These are phyloP conservation scores for Brachionus manjavacas DNA, from an alignment of 1,140 invertebrate species.

Conservation along the genomic window DNA sequence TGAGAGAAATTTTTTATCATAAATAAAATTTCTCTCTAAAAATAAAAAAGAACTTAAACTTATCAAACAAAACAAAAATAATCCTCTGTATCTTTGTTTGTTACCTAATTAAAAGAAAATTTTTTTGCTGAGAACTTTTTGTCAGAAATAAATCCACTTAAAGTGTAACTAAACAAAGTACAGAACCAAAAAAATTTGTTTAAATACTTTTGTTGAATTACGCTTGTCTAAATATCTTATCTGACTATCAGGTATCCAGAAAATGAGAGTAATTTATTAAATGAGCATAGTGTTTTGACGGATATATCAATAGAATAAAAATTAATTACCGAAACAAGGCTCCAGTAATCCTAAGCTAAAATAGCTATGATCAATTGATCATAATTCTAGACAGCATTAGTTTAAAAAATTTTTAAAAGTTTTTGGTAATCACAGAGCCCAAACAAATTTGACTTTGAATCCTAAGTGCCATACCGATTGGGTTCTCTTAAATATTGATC, in stretches of 20 bases:
- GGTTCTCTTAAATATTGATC: background rate
- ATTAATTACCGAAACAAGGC: conserved; percentile 28
- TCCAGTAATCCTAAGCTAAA: background rate
- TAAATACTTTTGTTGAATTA: background rate
- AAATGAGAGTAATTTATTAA: conserved; percentile 14
- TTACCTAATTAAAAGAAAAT: background rate
- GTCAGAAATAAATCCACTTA: conserved; percentile 12
- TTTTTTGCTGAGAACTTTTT: background rate
- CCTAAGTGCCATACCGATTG: background rate
- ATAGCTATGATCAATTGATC: background rate
- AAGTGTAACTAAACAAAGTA: background rate
- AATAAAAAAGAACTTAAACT: background rate
- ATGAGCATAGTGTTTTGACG: conserved; percentile 5
- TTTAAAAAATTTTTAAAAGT: background rate
- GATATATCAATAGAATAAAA: background rate
- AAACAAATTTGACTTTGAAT: background rate
- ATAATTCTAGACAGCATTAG: background rate
- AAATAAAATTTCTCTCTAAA: background rate
- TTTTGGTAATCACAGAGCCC: background rate
- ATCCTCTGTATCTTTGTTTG: background rate
- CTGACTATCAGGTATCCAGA: conserved; percentile 40
- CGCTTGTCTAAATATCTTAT: conserved; percentile 12
- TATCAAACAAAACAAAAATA: background rate
- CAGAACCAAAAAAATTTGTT: background rate
- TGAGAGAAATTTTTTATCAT: background rate